These are phyloP conservation scores for Volucella inflata DNA, from an alignment of 2,888 invertebrate species.

Conservation along the genomic window DNA sequence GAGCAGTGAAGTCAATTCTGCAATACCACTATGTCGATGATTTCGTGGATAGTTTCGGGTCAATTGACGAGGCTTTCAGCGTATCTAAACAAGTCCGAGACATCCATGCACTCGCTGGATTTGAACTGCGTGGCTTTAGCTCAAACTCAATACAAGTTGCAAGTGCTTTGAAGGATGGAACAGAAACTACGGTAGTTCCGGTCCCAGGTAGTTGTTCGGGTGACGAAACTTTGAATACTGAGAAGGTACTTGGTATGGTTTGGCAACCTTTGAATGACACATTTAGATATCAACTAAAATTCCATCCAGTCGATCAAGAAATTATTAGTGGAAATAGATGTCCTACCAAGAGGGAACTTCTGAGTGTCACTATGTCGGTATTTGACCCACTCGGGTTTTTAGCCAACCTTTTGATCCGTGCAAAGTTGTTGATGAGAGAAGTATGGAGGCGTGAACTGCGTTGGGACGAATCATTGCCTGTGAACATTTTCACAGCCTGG, in stretches of 20 bases:
- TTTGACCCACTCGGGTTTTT: constrained; percentile 35
- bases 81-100: not conserved
- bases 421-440: constrained; percentile 25
- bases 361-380: constrained; percentile 13
- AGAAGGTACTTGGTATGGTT: not conserved
- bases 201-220: not conserved
- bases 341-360: no score
- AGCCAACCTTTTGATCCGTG: not conserved
- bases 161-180: not conserved
- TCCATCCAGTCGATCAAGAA: no score
- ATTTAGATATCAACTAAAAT: not conserved
- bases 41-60: constrained; percentile 21
- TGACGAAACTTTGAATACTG: not conserved
- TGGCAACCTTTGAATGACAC: not conserved
- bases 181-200: not conserved
- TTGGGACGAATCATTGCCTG: constrained; percentile 21
- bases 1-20: constrained; percentile 43
- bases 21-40: constrained; percentile 57
- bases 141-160: not conserved
- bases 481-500: constrained; percentile 1
- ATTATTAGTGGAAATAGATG: no score
- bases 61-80: no score
- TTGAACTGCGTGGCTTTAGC: constrained; percentile 1
- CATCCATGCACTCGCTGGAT: not conserved
- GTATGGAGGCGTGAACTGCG: constrained; percentile 11